Evolutionary conservation across 2,797 vertebrate genomes (phyloP).

Genomic region (Lagocephalus sceleratus): DNA sequence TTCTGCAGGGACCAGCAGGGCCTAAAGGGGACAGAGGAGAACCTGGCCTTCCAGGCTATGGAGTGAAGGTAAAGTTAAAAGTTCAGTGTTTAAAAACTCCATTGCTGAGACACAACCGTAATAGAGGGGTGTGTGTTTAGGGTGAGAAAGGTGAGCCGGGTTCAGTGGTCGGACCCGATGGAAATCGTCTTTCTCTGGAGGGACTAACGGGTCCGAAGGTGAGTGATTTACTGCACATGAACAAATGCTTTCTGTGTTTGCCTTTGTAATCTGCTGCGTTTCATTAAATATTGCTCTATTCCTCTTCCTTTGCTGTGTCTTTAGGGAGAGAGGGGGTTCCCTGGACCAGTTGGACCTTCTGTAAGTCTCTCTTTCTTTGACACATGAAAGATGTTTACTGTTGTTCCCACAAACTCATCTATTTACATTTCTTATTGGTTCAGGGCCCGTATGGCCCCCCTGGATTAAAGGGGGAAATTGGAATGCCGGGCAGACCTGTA

Average conservation of each 20-base stretch:
- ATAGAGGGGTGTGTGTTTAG: constrained; percentile 58
- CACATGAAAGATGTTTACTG: neutral
- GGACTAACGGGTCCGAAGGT: constrained; percentile 66
- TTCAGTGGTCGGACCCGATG: constrained; percentile 77
- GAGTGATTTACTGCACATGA: constrained; percentile 12
- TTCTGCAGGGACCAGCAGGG: constrained; percentile 82
- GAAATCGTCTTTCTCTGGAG: constrained; percentile 62
- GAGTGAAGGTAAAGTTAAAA: constrained; percentile 78
- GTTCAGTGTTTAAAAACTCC: constrained; percentile 7
- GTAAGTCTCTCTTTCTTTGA: constrained; percentile 56
- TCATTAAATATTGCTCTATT: neutral
- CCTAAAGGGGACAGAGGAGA: constrained; percentile 86
- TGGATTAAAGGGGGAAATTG: constrained; percentile 93
- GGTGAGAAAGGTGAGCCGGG: constrained; percentile 94
- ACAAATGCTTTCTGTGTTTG: too few relatives aligned
- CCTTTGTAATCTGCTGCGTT: neutral
- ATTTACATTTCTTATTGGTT: constrained; percentile 16
- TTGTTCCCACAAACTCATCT: neutral
- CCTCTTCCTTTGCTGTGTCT: neutral
- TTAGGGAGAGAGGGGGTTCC: constrained; percentile 72
- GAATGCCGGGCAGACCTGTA: constrained; percentile 94
- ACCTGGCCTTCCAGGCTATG: constrained; percentile 78
- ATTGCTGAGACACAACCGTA: neutral
- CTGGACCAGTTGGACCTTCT: constrained; percentile 71
- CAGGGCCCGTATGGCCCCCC: constrained; percentile 73